Conservation (phyloP, 2,797 vertebrate genomes). For the Chloroceryle amazona region DNA sequence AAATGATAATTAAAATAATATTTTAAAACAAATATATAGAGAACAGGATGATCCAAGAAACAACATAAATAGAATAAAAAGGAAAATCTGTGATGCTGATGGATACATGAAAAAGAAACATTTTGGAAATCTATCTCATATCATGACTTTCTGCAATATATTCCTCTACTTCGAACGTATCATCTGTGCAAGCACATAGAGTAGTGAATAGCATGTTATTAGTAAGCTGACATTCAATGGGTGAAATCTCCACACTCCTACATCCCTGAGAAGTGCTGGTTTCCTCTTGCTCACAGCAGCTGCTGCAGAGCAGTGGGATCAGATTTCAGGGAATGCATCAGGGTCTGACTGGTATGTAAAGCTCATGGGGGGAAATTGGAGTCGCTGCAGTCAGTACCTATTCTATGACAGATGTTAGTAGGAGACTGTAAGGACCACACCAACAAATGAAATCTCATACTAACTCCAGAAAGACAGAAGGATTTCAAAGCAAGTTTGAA, state of each 20-base stretch:
- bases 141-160: neutral
- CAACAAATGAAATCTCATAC: neutral
- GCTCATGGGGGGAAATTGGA: neutral
- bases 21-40: slow-evolving; percentile 40
- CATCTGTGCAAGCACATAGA: neutral
- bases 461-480: neutral
- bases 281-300: neutral
- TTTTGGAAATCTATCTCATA: neutral
- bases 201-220: neutral
- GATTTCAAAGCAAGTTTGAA: neutral
- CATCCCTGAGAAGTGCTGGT: neutral
- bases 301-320: neutral
- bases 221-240: neutral
- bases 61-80: slow-evolving; percentile 44
- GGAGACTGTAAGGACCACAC: neutral
- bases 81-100: neutral
- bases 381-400: neutral
- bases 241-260: neutral
- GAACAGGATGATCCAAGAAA: slow-evolving; percentile 31
- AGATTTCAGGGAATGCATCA: no score
- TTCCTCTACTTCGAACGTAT: neutral
- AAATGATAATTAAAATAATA: slow-evolving; percentile 50
- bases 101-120: neutral
- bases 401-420: neutral
- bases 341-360: neutral